A percentile compares a stretch with the other conserved stretches of the same genome.
These are phyloP conservation scores for Valencia hispanica DNA, from an alignment of 2,797 vertebrate species.

Conservation along the genomic window DNA sequence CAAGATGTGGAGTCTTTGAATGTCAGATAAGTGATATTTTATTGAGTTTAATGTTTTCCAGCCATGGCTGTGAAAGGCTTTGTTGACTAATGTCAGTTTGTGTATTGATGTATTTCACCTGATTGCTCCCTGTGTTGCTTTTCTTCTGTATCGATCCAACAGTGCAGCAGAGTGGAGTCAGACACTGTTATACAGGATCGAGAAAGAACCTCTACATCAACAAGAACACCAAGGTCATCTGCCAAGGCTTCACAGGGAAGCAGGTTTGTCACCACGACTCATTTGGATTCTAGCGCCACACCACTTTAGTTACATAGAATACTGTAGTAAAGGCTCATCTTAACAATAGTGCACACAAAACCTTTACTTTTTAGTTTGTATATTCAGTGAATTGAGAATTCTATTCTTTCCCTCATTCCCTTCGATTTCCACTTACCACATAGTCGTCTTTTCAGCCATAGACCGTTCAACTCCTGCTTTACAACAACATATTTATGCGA, in stretches of 20 bases:
- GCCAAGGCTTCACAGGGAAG: conserved; percentile 98
- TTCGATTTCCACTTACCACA: neutral
- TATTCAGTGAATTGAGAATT: neutral
- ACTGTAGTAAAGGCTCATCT: conserved; percentile 27
- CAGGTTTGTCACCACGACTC: conserved; percentile 86
- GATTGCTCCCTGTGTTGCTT: neutral
- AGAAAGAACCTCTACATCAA: conserved; percentile 91
- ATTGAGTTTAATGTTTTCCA: neutral
- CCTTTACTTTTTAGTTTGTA: neutral
- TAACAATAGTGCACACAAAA: neutral
- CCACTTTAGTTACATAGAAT: conserved; percentile 11
- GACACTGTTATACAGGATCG: conserved; percentile 88
- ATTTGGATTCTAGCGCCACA: conserved; percentile 14
- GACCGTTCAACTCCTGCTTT: neutral
- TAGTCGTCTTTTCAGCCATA: neutral
- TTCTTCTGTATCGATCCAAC: conserved; percentile 37
- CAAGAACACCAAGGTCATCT: conserved; percentile 94
- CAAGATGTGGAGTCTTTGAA: neutral
- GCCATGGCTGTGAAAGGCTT: neutral
- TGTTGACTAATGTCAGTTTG: neutral
- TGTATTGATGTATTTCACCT: conserved; percentile 7
- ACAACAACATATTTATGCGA: neutral
- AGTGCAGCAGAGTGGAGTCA: conserved; percentile 93
- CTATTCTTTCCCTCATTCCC: neutral
- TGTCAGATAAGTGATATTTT: neutral